Evolutionary conservation across 1,140 invertebrate genomes (phyloP), one percentile per base, ranked within the genome.

Genomic region (Muscidifurax raptorellus): DNA sequence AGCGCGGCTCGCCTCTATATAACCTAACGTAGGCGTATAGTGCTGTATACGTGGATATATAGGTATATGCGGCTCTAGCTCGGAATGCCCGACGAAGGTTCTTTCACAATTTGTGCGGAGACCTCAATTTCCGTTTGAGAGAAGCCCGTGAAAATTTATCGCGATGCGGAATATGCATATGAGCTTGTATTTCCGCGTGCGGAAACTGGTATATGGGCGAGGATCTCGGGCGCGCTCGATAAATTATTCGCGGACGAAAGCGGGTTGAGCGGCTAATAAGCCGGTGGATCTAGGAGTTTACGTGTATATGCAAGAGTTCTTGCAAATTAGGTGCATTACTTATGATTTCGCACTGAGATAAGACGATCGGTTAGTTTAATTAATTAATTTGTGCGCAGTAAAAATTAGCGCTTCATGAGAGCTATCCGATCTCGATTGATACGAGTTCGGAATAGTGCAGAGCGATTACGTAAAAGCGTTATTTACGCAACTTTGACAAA

Each of bases 21-120:
- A 59, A 59, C 52, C 52, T n/a, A 59, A 72, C 71, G 71, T 36
- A 72, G 67, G 67, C 28, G 67, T 69, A 27, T 67, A 69, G 44
- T 22, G 15, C n/a, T n/a, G 52, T 59, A 59, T n/a, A 59, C 15
- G 22, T 59, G 52, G n/a, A 18, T 59, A 59, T 0, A 40, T 18
- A n/a, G n/a, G n/a, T n/a, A n/a, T n/a, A n/a, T 13, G 44, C 44
- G 36, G 10, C 0, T 40, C 44, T 13, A 12, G 44, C 44, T 47
- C 22, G 52, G 22, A 59, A 59, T 59, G 52, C 52, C 52, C 52
- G 52, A 59, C 22, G 22, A 59, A n/a, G 52, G 52, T n/a, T 59
- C 52, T 59, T 59, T 59, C 22, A 59, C 52, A 59, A 59, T 59
- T 59, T 59, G 4, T n/a, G 13, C 13, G 18, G 52, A 59, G 52